These are phyloP conservation scores for Bubo bubo DNA, from an alignment of 2,113 vertebrate species.

Conservation along the genomic window DNA sequence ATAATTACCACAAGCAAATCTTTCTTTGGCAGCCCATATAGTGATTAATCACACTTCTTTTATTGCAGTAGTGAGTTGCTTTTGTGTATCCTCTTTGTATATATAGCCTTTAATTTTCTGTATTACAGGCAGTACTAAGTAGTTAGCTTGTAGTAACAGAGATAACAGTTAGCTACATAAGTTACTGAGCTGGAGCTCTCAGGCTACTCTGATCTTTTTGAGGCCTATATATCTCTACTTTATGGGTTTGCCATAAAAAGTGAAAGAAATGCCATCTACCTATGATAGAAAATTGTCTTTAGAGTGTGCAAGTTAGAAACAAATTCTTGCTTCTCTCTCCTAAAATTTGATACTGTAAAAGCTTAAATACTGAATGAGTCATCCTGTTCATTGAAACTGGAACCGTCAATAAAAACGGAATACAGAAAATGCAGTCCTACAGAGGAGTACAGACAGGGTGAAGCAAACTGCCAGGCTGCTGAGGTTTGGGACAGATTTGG, in stretches of 20 bases:
- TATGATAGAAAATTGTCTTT: not conserved
- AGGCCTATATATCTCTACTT: not conserved
- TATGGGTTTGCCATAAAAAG: not conserved
- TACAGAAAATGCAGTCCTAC: not conserved
- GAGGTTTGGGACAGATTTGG: not conserved
- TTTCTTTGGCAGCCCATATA: not conserved
- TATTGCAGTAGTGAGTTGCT: not conserved
- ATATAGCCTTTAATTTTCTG: slow-evolving; percentile 30
- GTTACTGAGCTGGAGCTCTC: not conserved
- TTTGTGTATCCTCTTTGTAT: not conserved
- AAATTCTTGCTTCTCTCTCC: not conserved
- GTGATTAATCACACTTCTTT: not conserved
- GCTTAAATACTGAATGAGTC: not conserved
- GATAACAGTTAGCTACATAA: not conserved
- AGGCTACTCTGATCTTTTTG: not conserved
- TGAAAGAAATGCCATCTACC: not conserved
- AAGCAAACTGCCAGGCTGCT: not conserved
- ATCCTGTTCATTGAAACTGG: not conserved
- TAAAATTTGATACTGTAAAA: not conserved
- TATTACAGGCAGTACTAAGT: not conserved
- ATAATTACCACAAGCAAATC: slow-evolving; percentile 11
- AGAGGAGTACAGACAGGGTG: not conserved
- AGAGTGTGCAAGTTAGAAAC: not conserved
- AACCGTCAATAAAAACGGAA: not conserved
- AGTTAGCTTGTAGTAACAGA: not conserved